phyloP scores from a whole-genome alignment of 2,113 vertebrate genomes.

The Dolichallabes microphthalmus region DNA sequence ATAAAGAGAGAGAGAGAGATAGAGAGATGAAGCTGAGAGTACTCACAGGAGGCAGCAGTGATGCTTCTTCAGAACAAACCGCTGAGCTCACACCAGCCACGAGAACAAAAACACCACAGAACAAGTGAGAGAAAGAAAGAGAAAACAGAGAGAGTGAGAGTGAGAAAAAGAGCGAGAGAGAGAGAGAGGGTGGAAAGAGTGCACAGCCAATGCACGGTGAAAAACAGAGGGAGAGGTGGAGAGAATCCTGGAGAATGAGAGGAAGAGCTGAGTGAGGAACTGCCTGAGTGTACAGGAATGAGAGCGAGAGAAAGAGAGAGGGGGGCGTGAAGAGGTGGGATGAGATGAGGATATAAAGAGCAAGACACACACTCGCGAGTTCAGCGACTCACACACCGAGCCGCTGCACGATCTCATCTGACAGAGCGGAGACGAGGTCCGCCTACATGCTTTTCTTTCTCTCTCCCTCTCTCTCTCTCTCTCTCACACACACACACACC shows the following conservation, averaged over 20 bases:
- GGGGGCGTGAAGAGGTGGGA: background rate
- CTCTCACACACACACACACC: background rate
- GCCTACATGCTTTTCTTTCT: background rate
- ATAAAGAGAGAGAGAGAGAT: background rate
- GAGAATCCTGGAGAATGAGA: conserved; percentile 34
- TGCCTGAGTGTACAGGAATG: conserved; percentile 47
- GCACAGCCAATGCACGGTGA: conserved; percentile 34
- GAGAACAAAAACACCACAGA: conserved; percentile 11
- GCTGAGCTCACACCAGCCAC: background rate
- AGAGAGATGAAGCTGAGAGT: conserved; percentile 9
- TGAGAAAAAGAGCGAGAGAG: conserved; percentile 18
- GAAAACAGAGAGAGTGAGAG: conserved; percentile 13
- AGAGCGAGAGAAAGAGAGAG: conserved; percentile 26
- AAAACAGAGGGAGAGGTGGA: conserved; percentile 32
- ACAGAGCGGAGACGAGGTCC: conserved; percentile 2
- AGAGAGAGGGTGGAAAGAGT: background rate
- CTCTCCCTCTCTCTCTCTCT: conserved; percentile 22
- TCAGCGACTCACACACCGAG: conserved; percentile 26
- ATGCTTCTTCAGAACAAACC: conserved; percentile 2
- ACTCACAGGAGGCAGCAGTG: conserved; percentile 34
- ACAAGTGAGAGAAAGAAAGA: conserved; percentile 13
- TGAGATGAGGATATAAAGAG: conserved; percentile 53
- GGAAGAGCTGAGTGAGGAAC: conserved; percentile 41
- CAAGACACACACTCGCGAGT: conserved; percentile 18
- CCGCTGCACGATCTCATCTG: conserved; percentile 25